These are phyloP conservation scores for Noturus placidus DNA, from an alignment of 2,113 vertebrate species.

Conservation along the genomic window DNA sequence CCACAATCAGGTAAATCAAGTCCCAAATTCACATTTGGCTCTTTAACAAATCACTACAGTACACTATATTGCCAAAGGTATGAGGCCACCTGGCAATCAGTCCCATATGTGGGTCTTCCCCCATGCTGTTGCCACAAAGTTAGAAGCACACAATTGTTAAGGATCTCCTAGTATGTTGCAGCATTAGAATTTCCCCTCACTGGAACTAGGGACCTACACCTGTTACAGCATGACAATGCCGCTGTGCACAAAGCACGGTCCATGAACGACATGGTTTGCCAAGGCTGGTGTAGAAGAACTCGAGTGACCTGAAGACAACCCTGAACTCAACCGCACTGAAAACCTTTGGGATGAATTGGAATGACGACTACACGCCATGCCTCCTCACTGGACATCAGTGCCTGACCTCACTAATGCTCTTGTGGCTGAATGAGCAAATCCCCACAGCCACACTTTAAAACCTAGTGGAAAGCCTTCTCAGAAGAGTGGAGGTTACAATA, in stretches of 20 bases:
- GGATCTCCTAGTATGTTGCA: neutral
- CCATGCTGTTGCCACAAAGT: neutral
- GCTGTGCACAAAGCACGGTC: neutral
- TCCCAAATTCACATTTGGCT: conserved; percentile 26
- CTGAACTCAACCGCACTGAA: neutral
- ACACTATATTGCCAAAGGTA: conserved; percentile 16
- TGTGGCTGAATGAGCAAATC: neutral
- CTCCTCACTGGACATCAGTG: neutral
- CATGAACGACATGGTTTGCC: neutral
- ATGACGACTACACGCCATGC: neutral
- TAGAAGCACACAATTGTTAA: neutral
- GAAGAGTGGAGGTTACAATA: neutral
- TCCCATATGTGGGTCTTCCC: neutral
- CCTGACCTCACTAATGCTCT: neutral
- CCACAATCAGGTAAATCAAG: conserved; percentile 14
- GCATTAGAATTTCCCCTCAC: neutral
- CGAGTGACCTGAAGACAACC: neutral
- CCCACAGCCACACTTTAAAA: neutral
- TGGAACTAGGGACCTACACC: neutral
- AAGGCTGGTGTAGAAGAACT: neutral
- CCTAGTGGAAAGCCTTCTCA: neutral
- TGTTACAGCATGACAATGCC: neutral
- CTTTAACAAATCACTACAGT: conserved; percentile 35
- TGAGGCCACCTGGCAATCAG: neutral
- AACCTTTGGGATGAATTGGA: neutral